Evolutionary conservation across 1,140 invertebrate species (phyloP).

Genomic region (Paralvinella palmiformis): DNA sequence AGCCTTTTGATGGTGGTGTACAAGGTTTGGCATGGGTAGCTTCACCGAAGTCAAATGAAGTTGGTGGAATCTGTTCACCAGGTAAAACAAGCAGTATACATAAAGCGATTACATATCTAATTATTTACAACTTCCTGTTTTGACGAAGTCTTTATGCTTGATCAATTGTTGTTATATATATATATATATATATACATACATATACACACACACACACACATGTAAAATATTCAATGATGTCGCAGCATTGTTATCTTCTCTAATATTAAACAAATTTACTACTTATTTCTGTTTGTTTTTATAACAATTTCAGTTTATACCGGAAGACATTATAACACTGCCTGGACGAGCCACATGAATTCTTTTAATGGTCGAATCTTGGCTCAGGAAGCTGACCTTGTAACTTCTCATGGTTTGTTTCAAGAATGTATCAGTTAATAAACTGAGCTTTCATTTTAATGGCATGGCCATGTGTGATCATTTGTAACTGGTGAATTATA

Average conservation of each 20-base stretch:
- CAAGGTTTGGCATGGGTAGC: constrained; percentile 92
- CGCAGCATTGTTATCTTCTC: not conserved
- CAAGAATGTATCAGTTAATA: no score
- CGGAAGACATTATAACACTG: constrained; percentile 70
- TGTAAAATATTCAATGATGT: not conserved
- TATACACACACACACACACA: not conserved
- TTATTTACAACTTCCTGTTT: not conserved
- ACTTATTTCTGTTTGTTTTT: not conserved
- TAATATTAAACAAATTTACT: not conserved
- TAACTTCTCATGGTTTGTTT: constrained; percentile 77
- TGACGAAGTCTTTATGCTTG: not conserved
- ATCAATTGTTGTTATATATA: not conserved
- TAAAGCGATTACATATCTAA: not conserved
- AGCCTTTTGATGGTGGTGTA: constrained; percentile 92
- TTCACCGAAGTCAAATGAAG: constrained; percentile 79
- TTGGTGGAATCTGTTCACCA: constrained; percentile 93
- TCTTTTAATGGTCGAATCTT: constrained; percentile 91
- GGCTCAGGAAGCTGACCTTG: constrained; percentile 87
- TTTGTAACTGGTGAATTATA: no score
- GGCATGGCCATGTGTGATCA: no score
- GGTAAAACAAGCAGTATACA: constrained; percentile 53
- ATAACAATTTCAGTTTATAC: not conserved
- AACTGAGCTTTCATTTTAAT: no score
- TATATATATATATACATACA: not conserved
- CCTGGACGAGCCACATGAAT: constrained; percentile 82